Evolutionary conservation across 2,797 vertebrate species (phyloP), one percentile per base, ranked within the genome.

Genomic region (Enteromius treurensis): DNA sequence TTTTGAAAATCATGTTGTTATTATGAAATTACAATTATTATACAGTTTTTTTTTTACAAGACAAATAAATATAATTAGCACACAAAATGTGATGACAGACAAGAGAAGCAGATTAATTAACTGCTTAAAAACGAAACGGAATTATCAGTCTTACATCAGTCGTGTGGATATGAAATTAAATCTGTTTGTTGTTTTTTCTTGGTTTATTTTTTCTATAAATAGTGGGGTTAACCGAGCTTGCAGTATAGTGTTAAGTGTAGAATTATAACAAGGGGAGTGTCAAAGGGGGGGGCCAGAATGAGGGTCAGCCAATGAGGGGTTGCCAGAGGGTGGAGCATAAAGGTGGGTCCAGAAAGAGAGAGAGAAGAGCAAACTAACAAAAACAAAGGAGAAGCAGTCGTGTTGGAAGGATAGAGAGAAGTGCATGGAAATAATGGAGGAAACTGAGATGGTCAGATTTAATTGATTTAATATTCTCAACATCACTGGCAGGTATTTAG

Each of bases 391-490:
- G 1, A 75, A 8, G 32, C 1, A 1, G 14, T 37, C 11, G n/a
- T 21, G 11, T 3, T 75, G 49, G 32, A 75, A 55, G 55, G 49
- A 55, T 37, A 15, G 49, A 55, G 73, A n/a, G 32, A 37, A 37
- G 1, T 15, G 2, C 5, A 55, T n/a, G 11, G 11, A 55, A 75
- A 55, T 75, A 37, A 55, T 14, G 3, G 1, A 77, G n/a, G 23
- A 71, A 71, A 47, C 53, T 15, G 37, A 71, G 53, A 58, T 49
- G 19, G 19, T 17, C 68, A 14, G 40, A 40, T 81, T 49, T 13
- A 73, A 34, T 81, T 81, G 23, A 62, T 42, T 71, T 58, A 47
- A 71, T 80, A 17, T 77, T 15, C 75, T 62, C 37, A 77, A 45
- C 21, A 23, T 60, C 34, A 58, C 53, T 76, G 23, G 49, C 15